Conservation (phyloP, 2,113 vertebrate species). For the Tor tambroides region DNA sequence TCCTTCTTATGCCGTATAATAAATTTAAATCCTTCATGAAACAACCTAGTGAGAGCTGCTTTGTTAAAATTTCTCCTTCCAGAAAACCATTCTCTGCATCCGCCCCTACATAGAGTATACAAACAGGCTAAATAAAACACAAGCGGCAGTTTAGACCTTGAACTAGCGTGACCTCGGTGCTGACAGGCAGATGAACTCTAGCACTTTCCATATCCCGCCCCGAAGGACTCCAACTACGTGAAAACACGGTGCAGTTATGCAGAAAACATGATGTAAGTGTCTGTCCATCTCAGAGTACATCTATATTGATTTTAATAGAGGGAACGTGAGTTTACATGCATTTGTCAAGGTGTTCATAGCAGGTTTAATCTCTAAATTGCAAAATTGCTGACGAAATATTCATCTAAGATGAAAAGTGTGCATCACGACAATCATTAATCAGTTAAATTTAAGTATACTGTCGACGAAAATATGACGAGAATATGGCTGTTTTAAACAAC, state of each 20-base stretch:
- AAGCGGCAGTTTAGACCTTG: constrained; percentile 63
- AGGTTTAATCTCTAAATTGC: neutral
- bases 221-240: constrained; percentile 71
- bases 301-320: constrained; percentile 47
- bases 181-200: constrained; percentile 63
- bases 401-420: neutral
- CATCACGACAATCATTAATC: neutral
- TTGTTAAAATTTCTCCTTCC: neutral
- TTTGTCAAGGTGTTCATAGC: neutral
- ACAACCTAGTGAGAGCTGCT: neutral
- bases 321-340: neutral
- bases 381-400: neutral
- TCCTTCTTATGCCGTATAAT: neutral
- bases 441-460: neutral
- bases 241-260: constrained; percentile 70
- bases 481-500: neutral
- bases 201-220: constrained; percentile 66
- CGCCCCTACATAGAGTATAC: neutral
- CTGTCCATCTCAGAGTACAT: constrained; percentile 60
- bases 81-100: neutral
- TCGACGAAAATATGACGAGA: neutral
- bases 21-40: constrained; percentile 6
- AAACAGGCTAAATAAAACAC: neutral
- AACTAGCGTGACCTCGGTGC: constrained; percentile 62
- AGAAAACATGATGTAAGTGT: constrained; percentile 72